Conservation (phyloP, 1,140 invertebrate species). For the Drosophila kikkawai region DNA sequence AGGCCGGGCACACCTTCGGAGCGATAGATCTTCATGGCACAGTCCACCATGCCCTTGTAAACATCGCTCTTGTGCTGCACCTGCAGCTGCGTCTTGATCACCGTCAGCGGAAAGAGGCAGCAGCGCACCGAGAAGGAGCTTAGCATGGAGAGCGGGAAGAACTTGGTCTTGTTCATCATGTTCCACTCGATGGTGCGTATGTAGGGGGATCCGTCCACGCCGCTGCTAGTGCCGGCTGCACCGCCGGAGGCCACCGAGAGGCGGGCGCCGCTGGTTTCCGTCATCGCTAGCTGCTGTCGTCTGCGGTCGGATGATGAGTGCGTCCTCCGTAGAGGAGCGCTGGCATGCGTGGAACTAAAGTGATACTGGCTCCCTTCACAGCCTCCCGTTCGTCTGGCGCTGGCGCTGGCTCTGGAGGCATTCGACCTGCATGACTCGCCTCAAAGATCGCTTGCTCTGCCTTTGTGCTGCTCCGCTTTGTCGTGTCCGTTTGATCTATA, state of each 20-base stretch:
- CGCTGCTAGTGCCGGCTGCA: conserved; percentile 28
- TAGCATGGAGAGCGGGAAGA: conserved; percentile 95
- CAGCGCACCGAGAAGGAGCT: conserved; percentile 94
- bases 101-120: conserved; percentile 96
- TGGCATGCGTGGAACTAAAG: conserved; percentile 58
- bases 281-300: conserved; percentile 56
- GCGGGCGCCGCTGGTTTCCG: conserved; percentile 55
- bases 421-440: conserved; percentile 57
- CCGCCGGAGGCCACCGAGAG: conserved; percentile 45
- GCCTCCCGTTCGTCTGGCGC: conserved; percentile 34
- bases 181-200: conserved; percentile 98
- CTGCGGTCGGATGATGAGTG: conserved; percentile 41
- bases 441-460: conserved; percentile 5
- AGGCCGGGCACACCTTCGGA: conserved; percentile 95
- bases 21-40: conserved; percentile 94
- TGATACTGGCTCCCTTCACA: conserved; percentile 47
- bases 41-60: conserved; percentile 96
- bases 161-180: conserved; percentile 99
- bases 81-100: conserved; percentile 99
- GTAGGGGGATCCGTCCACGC: conserved; percentile 85
- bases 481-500: conserved; percentile 14
- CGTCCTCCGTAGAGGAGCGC: conserved; percentile 29
- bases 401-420: conserved; percentile 31
- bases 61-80: conserved; percentile 93
- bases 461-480: conserved; percentile 26